phyloP scores from a whole-genome alignment of 2,113 vertebrate species.

The Pipra filicauda region DNA sequence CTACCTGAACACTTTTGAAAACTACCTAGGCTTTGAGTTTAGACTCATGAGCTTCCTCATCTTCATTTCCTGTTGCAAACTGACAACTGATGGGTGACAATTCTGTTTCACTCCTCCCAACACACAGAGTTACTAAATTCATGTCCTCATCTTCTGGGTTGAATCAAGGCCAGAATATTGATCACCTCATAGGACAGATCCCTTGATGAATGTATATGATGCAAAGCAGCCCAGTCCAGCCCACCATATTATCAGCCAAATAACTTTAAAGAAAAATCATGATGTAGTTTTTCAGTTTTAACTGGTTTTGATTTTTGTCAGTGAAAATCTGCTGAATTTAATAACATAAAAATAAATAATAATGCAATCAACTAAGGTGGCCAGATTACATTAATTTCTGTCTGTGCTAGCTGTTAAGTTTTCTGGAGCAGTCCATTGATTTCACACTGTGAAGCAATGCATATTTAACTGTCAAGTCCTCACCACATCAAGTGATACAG shows the following conservation, averaged over 20 bases:
- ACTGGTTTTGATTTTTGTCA: neutral
- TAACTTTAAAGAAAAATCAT: neutral
- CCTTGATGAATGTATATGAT: neutral
- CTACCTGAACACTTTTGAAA: neutral
- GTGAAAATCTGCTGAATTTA: neutral
- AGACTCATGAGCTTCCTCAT: neutral
- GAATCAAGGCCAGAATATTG: neutral
- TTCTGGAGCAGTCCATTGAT: neutral
- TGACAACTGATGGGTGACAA: neutral
- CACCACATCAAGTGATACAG: neutral
- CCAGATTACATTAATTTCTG: conserved; percentile 3
- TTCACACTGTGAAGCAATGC: conserved; percentile 5
- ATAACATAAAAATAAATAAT: conserved; percentile 3
- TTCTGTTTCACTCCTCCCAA: neutral
- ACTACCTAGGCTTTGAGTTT: neutral
- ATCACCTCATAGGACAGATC: neutral
- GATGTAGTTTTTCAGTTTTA: neutral
- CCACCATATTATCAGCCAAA: neutral
- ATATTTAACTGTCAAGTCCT: neutral
- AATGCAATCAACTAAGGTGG: conserved; percentile 8
- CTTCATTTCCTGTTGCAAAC: neutral
- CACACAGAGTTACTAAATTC: neutral
- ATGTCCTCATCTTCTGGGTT: neutral
- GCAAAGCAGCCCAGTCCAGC: neutral
- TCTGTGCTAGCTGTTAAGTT: conserved; percentile 1